Evolutionary conservation across 2,113 vertebrate genomes (phyloP), one percentile per base, ranked within the genome.

Genomic region (Ciconia maguari): DNA sequence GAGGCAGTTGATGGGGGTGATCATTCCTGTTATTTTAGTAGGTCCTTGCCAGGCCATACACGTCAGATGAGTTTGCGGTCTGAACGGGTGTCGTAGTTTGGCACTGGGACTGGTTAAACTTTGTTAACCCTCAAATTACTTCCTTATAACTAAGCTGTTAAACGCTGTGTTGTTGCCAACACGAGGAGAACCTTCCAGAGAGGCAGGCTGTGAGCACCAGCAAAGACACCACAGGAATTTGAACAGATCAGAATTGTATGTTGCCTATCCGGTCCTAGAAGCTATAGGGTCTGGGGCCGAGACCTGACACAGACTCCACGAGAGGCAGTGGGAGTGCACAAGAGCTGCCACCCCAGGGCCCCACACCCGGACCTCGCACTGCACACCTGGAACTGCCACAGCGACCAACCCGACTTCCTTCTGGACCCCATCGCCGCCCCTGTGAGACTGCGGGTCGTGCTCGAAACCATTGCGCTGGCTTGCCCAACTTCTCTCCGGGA

Each of bases 331-430:
- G 71, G 52, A 34, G 38, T 2, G 24, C 24, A 7, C 3, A 22
- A 22, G 41, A 36, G 34, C 55, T 22, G 55, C 34, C 25, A 7
- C 12, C 24, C 42, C 42, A 29, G 55, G 29, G 42, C 55, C 19
- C 34, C 8, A 24, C 4, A 3, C 3, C n/a, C 3, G 3, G 26
- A 8, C 68, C 6, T n/a, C 1, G 21, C 24, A 4, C 18, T 1
- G 32, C 72, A 8, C 41, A 27, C 52, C 52, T 29, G 55, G 55
- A 38, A 38, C 34, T 8, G 34, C 26, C n/a, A 7, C 42, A 1
- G 4, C 2, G 9, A 14, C 16, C 9, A 30, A 44, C 54, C n/a
- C 3, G 7, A 13, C 44, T 3, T n/a, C 8, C 48, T 11, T 16
- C 61, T 6, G 61, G 24, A 54, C 61, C 49, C 61, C 49, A 2